Base-by-base conservation (phyloP, 2,113 vertebrate genomes). In the Ibidorhyncha struthersii region DNA sequence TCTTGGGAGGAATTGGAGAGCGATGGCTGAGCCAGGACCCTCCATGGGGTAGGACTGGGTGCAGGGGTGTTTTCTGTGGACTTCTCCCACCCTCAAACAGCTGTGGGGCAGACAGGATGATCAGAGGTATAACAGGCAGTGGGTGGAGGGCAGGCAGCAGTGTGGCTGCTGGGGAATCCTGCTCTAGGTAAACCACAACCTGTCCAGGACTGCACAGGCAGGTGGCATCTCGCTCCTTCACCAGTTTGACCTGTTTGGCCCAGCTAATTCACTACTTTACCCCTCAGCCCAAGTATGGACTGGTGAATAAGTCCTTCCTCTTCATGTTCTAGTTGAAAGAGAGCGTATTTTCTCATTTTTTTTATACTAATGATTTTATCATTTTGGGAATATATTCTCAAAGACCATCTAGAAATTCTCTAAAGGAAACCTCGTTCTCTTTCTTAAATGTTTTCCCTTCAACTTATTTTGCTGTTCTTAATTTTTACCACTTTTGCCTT, bases 41-140 rank as follows among this genome's bases (percentile, higher is more conserved):
- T 61, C 26, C 34, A 19, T 10, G 11, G 12, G 3, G 12, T 36
- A 77, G 32, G 14, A n/a, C 14, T n/a, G n/a, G 11, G 23, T n/a
- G 10, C 23, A 23, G 0, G 8, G 5, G 3, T 50, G 17, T 20
- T 91, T 27, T 25, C 26, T 71, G 32, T 36, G 56, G 4, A 45
- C 45, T 45, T 9, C 19, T 6, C 6, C 2, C 12, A 45, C 14
- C 5, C 63, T 15, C 7, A 65, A 32, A 7, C 41, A 52, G 27
- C 34, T 81, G 9, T 34, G 55, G 14, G 23, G 6, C 69, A 90
- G 16, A 52, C 3, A 34, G 32, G 19, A 66, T 23, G 16, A 62
- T 66, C 53, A 83, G 25, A 55, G 40, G 13, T 16, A 11, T 56
- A 45, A 56, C 0, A 0, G 40, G 12, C 1, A 1, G 21, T 20